These are phyloP conservation scores for Aquatica leii DNA, from an alignment of 2,888 invertebrate genomes.

Conservation along the genomic window DNA sequence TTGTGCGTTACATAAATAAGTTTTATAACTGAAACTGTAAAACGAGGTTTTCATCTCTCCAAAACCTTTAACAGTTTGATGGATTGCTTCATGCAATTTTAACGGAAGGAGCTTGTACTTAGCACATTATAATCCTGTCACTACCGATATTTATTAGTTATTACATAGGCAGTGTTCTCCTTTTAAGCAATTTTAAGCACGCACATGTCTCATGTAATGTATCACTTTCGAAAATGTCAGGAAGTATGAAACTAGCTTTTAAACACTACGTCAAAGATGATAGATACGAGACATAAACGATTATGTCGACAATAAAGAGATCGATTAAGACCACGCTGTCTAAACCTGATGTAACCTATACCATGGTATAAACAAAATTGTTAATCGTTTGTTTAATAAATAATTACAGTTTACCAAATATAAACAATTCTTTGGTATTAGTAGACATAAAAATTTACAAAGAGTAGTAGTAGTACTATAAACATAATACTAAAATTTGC, in stretches of 20 bases:
- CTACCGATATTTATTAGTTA: conserved; percentile 22
- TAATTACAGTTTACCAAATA: no score
- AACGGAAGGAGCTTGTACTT: conserved; percentile 5
- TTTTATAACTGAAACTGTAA: no score
- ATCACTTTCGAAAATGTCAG: conserved; percentile 22
- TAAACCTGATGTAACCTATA: no score
- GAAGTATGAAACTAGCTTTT: conserved; percentile 25
- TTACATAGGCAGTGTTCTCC: conserved; percentile 2
- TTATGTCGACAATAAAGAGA: conserved; percentile 22
- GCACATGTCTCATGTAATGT: conserved; percentile 26
- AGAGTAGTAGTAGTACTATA: no score
- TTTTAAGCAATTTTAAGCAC: conserved; percentile 18
- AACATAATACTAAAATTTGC: no score
- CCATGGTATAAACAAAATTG: no score
- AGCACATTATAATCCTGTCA: conserved; percentile 15
- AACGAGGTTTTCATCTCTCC: no score
- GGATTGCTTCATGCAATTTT: conserved; percentile 8
- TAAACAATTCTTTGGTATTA: no score
- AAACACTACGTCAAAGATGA: conserved; percentile 15
- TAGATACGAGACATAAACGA: conserved; percentile 12
- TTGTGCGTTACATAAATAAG: no score
- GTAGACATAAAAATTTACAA: no score
- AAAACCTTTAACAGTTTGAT: conserved; percentile 6
- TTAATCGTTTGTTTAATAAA: no score
- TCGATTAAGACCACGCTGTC: conserved; percentile 10